A percentile compares a stretch with the other conserved stretches of the same genome.
Conservation (phyloP, 1,140 invertebrate species). For the Drosophila suzukii region DNA sequence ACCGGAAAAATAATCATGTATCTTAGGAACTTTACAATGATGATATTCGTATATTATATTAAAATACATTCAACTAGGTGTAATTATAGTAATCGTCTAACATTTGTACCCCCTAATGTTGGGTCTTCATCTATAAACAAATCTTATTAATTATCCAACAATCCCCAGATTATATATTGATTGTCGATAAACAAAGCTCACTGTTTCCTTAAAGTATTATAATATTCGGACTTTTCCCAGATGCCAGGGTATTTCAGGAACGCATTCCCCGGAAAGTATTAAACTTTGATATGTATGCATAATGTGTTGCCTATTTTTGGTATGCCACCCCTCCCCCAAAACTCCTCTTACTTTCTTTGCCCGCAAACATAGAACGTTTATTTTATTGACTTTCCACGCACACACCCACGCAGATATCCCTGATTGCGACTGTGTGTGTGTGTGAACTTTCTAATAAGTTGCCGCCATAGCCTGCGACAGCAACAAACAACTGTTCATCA, state of each 20-base stretch:
- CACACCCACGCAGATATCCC: constrained; percentile 23
- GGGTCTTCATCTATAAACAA: too few species aligned
- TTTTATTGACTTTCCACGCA: constrained; percentile 76
- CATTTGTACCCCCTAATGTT: too few species aligned
- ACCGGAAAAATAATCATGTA: too few species aligned
- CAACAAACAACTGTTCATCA: constrained; percentile 80
- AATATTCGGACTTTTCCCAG: background rate
- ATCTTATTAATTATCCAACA: too few species aligned
- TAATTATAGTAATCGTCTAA: too few species aligned
- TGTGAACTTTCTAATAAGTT: constrained; percentile 78
- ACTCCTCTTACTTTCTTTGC: constrained; percentile 28
- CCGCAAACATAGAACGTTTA: constrained; percentile 73
- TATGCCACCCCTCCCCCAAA: constrained; percentile 7
- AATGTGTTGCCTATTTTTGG: constrained; percentile 74
- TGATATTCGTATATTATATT: too few species aligned
- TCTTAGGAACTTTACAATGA: too few species aligned
- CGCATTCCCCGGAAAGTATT: constrained; percentile 25
- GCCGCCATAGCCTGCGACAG: constrained; percentile 62
- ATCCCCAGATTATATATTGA: too few species aligned
- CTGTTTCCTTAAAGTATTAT: background rate
- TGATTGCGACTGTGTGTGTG: constrained; percentile 37
- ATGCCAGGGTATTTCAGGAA: constrained; percentile 13
- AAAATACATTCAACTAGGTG: too few species aligned
- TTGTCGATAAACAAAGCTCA: too few species aligned
- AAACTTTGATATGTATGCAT: constrained; percentile 67